Conservation (phyloP, 2,113 vertebrate genomes). For the Psophia crepitans region DNA sequence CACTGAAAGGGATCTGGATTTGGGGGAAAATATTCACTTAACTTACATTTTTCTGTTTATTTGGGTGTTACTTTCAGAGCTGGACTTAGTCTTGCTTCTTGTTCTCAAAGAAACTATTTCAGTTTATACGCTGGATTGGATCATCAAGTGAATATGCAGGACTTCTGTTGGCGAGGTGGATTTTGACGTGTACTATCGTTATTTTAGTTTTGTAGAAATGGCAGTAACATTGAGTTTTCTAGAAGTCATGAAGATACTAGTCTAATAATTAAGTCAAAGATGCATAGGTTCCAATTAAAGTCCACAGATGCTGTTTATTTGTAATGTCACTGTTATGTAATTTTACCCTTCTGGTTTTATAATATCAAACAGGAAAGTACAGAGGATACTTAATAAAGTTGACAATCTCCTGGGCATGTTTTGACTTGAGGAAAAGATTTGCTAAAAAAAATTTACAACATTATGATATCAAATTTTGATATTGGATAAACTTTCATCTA, state of each 20-base stretch:
- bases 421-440: neutral
- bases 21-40: fast-evolving
- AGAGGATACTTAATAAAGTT: neutral
- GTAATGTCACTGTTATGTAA: neutral
- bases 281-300: neutral
- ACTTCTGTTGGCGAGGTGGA: neutral
- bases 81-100: neutral
- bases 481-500: neutral
- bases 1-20: neutral
- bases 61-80: neutral
- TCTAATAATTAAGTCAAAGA: neutral
- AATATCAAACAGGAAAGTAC: neutral
- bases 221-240: neutral
- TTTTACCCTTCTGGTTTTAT: neutral
- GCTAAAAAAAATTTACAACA: neutral
- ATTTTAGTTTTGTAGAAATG: neutral
- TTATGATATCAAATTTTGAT: neutral
- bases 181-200: neutral
- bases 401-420: neutral
- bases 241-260: neutral
- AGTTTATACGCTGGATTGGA: neutral
- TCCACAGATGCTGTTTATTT: neutral
- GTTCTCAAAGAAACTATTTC: neutral
- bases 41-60: neutral
- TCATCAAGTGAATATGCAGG: neutral